Evolutionary conservation across 2,797 vertebrate species (phyloP), one percentile per base, ranked within the genome.

Genomic region (Epinephelus awoara): DNA sequence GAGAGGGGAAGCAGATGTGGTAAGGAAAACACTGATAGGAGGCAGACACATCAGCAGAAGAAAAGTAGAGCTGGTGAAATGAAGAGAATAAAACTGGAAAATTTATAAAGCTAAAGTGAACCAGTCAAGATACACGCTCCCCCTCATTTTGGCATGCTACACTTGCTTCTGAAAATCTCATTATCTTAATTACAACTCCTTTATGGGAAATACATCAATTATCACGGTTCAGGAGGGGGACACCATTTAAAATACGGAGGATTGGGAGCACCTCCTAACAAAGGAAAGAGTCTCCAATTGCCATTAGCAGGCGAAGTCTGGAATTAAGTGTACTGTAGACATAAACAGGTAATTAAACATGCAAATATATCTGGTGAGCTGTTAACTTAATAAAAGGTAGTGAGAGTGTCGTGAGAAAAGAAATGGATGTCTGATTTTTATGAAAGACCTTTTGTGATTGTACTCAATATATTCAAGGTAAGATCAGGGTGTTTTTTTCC

Each of bases 161-260:
- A 83, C 83, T 89, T 78, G 84, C 83, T 86, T 87, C 84, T 82
- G 80, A 90, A 93, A 93, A 93, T 91, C 86, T 90, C 87, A 92
- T 93, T 88, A 94, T 92, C 88, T 91, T 91, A 91, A 93, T 94
- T 90, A 91, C 83, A 78, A 79, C 74, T 84, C 55, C 85, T 90
- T 91, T 87, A 92, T 88, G 85, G 80, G 82, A 89, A 92, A 90
- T 81, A 77, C 89, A 91, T 92, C 82, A 89, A 90, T 91, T 90
- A 92, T 85, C 77, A 75, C 1, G 51, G 75, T 83, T 89, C 64
- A 49, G 18, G 59, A 49, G 21, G 52, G 64, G 65, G 70, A 54
- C 77, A 76, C 58, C 62, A 77, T 82, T 90, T 84, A 81, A 88
- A 85, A 82, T 68, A 70, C 67, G 44, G 67, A 77, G 78, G 69